Evolutionary conservation across 2,888 invertebrate species (phyloP), one percentile per base, ranked within the genome.

Genomic region (Dinocampus coccinellae): DNA sequence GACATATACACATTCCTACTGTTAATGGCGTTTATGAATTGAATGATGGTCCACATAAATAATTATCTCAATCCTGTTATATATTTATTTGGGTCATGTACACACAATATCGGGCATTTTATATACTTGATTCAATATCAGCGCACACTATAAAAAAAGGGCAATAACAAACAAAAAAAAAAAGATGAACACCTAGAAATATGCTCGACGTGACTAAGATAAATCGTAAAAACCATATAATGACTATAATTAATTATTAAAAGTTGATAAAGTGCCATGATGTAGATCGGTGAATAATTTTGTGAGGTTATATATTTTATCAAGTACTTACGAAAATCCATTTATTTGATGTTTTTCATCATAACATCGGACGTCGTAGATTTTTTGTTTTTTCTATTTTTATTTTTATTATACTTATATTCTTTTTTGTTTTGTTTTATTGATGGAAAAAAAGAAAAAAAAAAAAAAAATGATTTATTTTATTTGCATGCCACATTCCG

Each of bases 261-360:
- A 74, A 70, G 70, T 72, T 65, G 73, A 72, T 61, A 34, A 55
- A n/a, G 42, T 26, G 34, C 42, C 20, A 47, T 47, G 39, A 79
- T 81, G 80, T 73, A 76, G 78, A 78, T 82, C 79, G 80, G 82
- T 84, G 81, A 81, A 81, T 77, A 78, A 78, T 78, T 76, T 75
- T 79, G 76, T 77, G 39, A 64, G 20, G 7, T 29, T 34, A 29
- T 33, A 26, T 42, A 55, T 26, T 55, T 63, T 42, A 52, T 63
- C 26, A 64, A 63, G 70, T 70, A 70, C 74, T 77, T 75, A 77
- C 73, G 62, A 69, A 65, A 34, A 60, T 42, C 39, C 34, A 24
- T 34, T 36, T 55, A 55, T 16, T 16, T 7, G 16, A 47, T 13
- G 2, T 64, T 39, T 13, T 64, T 64, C 24, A 26, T 26, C 26